phyloP scores from a whole-genome alignment of 2,888 invertebrate species.

The Plagiodera versicolora region DNA sequence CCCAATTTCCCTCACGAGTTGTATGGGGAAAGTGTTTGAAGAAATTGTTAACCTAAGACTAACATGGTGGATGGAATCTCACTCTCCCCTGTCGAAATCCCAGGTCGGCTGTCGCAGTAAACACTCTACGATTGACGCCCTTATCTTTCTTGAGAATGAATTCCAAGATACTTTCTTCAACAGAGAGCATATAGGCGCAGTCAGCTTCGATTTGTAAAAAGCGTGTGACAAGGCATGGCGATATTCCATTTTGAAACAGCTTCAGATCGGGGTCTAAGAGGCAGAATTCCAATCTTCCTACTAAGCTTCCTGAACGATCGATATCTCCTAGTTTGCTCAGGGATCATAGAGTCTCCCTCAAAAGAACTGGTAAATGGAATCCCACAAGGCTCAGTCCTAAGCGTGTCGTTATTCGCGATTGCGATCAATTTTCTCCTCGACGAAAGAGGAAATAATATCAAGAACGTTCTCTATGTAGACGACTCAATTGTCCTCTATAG shows the following conservation, averaged over 20 bases:
- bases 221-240: conserved; percentile 12
- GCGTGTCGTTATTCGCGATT: not conserved
- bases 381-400: not conserved
- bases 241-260: conserved; percentile 1
- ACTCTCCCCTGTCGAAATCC: too few relatives aligned
- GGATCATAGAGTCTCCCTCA: too few relatives aligned
- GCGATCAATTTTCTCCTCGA: not conserved
- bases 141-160: not conserved
- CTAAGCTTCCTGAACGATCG: not conserved
- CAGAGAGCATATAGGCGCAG: conserved; percentile 1
- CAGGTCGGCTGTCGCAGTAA: not conserved
- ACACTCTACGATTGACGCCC: not conserved
- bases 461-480: not conserved
- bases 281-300: not conserved
- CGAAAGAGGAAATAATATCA: not conserved
- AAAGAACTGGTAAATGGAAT: not conserved
- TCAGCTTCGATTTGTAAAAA: conserved; percentile 12
- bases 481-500: not conserved
- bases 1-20: not conserved
- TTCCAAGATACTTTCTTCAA: not conserved
- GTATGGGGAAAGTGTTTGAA: not conserved
- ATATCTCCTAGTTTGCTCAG: too few relatives aligned
- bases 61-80: not conserved
- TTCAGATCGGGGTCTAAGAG: not conserved
- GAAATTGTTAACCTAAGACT: not conserved